Conservation (phyloP, 2,113 vertebrate genomes). For the Prionailurus viverrinus region DNA sequence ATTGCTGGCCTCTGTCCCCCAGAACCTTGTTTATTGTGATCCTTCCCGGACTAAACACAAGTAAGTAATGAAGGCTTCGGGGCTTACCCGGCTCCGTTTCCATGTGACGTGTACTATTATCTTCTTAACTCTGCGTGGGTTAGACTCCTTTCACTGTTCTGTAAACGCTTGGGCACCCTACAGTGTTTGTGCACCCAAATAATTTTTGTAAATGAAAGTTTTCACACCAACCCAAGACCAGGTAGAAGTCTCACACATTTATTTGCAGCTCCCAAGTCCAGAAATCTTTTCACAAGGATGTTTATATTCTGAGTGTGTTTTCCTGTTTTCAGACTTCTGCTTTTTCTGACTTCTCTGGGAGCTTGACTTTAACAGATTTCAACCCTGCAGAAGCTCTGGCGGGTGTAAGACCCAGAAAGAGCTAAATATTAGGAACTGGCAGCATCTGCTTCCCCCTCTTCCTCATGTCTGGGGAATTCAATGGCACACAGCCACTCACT, state of each 20-base stretch:
- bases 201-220: not conserved
- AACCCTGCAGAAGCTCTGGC: not conserved
- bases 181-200: not conserved
- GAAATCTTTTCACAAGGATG: not conserved
- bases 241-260: not conserved
- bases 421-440: not conserved
- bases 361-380: not conserved
- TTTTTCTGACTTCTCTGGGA: not conserved
- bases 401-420: not conserved
- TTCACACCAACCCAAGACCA: not conserved
- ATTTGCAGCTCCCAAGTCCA: not conserved
- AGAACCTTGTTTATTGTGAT: conserved; percentile 3
- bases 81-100: not conserved
- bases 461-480: not conserved
- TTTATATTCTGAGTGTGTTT: not conserved
- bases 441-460: not conserved
- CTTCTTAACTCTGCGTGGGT: not conserved
- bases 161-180: not conserved
- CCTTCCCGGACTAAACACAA: not conserved
- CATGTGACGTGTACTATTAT: not conserved
- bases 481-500: not conserved
- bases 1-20: not conserved
- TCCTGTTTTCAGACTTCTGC: not conserved
- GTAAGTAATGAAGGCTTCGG: not conserved
- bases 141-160: not conserved